A percentile compares a stretch with the other conserved stretches of the same genome.
Conservation (phyloP, 2,888 invertebrate genomes). For the Scaptomyza cyrtandrae region DNA sequence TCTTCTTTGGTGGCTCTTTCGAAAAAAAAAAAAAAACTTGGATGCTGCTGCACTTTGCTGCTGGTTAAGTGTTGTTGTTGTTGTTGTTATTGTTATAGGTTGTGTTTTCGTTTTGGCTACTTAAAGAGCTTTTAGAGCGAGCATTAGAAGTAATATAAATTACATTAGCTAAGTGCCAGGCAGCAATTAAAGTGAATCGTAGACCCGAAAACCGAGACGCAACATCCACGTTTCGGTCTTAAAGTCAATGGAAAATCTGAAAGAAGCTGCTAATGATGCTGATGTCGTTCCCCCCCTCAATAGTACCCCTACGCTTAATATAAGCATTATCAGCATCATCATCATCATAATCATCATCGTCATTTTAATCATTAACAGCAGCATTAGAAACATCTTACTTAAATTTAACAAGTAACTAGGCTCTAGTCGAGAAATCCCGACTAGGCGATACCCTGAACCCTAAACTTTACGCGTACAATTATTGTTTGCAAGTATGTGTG, state of each 20-base stretch:
- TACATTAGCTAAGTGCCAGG: conserved; percentile 76
- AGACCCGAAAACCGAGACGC: neutral
- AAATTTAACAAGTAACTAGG: too few relatives aligned
- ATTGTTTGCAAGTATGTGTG: too few relatives aligned
- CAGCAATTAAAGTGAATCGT: conserved; percentile 67
- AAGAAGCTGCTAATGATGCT: conserved; percentile 70
- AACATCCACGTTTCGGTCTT: conserved; percentile 1
- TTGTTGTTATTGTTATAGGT: conserved; percentile 13
- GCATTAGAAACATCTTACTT: conserved; percentile 75
- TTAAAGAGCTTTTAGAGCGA: conserved; percentile 81
- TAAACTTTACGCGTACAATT: too few relatives aligned
- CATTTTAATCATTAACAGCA: conserved; percentile 40
- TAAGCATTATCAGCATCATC: conserved; percentile 37
- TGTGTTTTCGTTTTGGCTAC: conserved; percentile 63
- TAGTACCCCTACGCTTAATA: conserved; percentile 1
- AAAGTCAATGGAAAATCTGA: conserved; percentile 20
- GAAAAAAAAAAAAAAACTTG: conserved; percentile 13
- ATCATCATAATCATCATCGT: conserved; percentile 22
- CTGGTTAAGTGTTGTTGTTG: conserved; percentile 27
- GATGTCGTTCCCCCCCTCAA: conserved; percentile 3
- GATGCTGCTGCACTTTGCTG: conserved; percentile 65
- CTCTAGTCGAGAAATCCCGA: too few relatives aligned
- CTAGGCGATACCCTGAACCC: too few relatives aligned
- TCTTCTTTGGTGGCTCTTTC: conserved; percentile 3
- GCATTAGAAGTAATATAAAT: conserved; percentile 76